Conservation (phyloP, 2,888 invertebrate species). For the Amphipoea lucens region DNA sequence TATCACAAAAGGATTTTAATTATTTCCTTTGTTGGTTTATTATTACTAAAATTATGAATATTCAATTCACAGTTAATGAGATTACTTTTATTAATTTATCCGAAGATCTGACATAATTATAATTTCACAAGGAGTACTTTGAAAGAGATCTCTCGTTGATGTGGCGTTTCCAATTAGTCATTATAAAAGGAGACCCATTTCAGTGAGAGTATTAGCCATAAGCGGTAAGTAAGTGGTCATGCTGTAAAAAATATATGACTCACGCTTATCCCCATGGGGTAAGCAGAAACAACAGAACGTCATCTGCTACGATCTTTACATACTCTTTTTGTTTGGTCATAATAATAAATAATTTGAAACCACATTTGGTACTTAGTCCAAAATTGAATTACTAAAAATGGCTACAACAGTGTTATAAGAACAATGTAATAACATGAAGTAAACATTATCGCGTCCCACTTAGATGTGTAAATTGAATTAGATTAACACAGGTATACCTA, state of each 20-base stretch:
- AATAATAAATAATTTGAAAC: slow-evolving; percentile 11
- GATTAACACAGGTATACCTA: too few relatives aligned
- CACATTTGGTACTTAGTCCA: neutral
- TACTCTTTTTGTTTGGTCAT: neutral
- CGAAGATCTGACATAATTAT: slow-evolving; percentile 11
- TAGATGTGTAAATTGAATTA: slow-evolving; percentile 2
- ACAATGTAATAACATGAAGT: neutral
- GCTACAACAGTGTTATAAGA: neutral
- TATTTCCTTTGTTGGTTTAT: neutral
- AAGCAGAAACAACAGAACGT: neutral
- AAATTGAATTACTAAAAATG: slow-evolving; percentile 6
- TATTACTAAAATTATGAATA: neutral
- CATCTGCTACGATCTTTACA: too few relatives aligned
- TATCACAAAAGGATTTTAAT: neutral
- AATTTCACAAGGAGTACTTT: neutral
- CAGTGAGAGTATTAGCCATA: neutral
- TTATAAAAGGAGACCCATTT: neutral
- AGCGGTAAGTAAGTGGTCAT: too few relatives aligned
- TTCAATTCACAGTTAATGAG: slow-evolving; percentile 3
- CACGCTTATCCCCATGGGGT: neutral
- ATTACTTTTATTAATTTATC: slow-evolving; percentile 14
- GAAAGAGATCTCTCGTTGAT: too few relatives aligned
- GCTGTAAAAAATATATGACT: neutral
- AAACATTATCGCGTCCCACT: neutral
- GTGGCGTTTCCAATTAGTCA: too few relatives aligned